phyloP scores from a whole-genome alignment of 2,113 vertebrate species.

The Trematocara unimaculatum region DNA sequence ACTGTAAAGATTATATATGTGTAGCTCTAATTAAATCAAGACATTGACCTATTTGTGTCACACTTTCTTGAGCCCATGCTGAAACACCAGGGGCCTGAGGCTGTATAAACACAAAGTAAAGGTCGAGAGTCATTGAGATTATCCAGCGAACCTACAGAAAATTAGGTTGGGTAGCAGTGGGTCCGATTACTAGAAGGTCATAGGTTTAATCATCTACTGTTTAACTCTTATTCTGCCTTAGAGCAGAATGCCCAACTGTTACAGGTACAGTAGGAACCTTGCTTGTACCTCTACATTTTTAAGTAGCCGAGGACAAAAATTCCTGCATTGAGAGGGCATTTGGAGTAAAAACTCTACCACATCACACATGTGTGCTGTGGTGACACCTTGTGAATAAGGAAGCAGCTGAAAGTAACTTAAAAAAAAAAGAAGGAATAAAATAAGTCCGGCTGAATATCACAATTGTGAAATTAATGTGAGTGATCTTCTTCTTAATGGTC shows the following conservation, averaged over 20 bases:
- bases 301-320: background rate
- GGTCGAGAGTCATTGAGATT: background rate
- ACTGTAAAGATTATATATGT: background rate
- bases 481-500: background rate
- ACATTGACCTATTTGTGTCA: background rate
- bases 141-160: slow-evolving; percentile 7
- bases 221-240: background rate
- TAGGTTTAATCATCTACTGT: background rate
- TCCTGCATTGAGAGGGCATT: background rate
- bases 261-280: background rate
- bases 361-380: background rate
- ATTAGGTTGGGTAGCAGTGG: background rate
- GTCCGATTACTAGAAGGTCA: slow-evolving; percentile 4
- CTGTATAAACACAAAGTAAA: background rate
- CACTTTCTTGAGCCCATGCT: background rate
- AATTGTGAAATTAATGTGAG: background rate
- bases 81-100: background rate
- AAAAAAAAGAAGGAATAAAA: background rate
- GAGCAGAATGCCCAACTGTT: background rate
- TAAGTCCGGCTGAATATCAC: background rate
- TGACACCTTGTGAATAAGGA: background rate
- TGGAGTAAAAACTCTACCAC: background rate
- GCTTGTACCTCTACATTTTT: background rate
- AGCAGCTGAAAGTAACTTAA: background rate
- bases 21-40: background rate